Evolutionary conservation across 2,888 invertebrate species (phyloP).

Genomic region (Phymatocera aterrima): DNA sequence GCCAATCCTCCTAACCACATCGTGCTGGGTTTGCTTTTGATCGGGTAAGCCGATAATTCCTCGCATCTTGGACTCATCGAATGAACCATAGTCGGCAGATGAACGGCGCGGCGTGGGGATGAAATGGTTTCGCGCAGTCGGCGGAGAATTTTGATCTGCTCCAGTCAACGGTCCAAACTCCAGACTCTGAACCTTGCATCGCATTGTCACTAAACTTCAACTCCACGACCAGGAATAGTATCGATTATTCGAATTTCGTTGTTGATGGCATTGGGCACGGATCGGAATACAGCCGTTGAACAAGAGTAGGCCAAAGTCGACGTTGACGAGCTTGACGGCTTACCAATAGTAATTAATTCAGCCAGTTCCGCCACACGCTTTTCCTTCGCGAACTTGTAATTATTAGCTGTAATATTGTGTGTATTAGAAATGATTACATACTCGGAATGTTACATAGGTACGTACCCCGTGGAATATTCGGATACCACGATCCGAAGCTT

Average conservation of each 20-base stretch:
- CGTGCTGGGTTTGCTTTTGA: conserved; percentile 6
- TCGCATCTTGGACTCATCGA: neutral
- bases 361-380: neutral
- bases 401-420: neutral
- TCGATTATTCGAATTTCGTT: conserved; percentile 34
- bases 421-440: neutral
- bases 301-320: conserved; percentile 11
- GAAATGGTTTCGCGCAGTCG: neutral
- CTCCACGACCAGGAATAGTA: neutral
- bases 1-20: neutral
- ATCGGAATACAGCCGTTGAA: conserved; percentile 8
- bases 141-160: neutral
- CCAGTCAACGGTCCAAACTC: neutral
- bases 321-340: conserved; percentile 29
- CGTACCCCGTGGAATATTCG: neutral
- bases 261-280: conserved; percentile 5
- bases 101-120: too few relatives aligned
- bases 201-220: conserved; percentile 1
- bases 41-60: neutral
- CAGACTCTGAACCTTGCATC: neutral
- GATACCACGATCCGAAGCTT: neutral
- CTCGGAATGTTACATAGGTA: too few relatives aligned
- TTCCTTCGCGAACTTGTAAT: neutral
- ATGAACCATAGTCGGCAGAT: neutral
- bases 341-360: conserved; percentile 42